Base-by-base conservation (phyloP, 2,797 vertebrate species). In the Anguilla megastoma region DNA sequence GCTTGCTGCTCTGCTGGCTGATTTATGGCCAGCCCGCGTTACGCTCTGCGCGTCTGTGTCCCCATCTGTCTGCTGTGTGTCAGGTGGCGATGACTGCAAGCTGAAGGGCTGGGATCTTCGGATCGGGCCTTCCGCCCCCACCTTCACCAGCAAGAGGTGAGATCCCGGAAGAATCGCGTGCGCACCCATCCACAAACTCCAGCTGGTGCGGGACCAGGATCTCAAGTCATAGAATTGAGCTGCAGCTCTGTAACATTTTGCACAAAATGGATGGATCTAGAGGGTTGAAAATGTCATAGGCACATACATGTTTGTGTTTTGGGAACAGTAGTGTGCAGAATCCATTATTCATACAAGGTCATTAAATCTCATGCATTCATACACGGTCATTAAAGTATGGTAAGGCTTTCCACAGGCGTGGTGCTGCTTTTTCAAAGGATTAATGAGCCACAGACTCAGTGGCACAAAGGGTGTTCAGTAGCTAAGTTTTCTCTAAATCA, bases 81-180 rank as follows among this genome's bases (percentile, higher is more conserved):
- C 93, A 99, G 99, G 99, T 48, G 98, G 98, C 1, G 98, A 99
- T 41, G 99, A 99, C 90, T 97, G 96, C 89, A 96, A 97, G 90
- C 94, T 99, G 0, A 98, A 96, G 91, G 98, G 97, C 90, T 99
- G 99, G 99, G 99, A 99, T 94, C 96, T 96, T 85, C 94, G 98
- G 89, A 91, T 92, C 6, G 92, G 89, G 0, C 92, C 95, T 0
- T 94, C 95, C 48, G 87, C 85, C 0, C 95, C 97, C 0, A 89
- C 96, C 48, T 98, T 99, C 90, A 97, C 92, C 92, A 98, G 97
- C 91, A 96, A 95, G 93, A 95, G 96, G 98, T 97, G 80, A 91
- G 88, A 84, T 18, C 74, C 33, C 6, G 74, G 33, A 79, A 7
- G 3, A 41, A 24, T 21, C 36, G 14, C 12, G 41, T 7, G 12